Base-by-base conservation (phyloP, 2,113 vertebrate species). In the Heterotis niloticus region DNA sequence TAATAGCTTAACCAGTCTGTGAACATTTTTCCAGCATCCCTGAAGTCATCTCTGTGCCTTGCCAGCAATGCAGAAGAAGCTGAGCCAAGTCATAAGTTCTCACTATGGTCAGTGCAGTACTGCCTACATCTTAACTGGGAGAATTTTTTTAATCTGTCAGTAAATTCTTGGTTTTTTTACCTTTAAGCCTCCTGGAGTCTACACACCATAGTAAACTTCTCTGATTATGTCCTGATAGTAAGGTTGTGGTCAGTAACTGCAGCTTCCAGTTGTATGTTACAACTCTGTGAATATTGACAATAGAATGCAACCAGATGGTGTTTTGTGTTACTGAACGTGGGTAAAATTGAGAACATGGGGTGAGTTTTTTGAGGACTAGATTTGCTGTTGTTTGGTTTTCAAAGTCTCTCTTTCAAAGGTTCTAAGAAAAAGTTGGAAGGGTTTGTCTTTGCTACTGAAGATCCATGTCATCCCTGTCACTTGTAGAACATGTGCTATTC, bases 1-100 rank as follows among this genome's bases (percentile, higher is more conserved):
- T 10, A 70, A 5, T 34, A 34, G 54, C 70, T 72, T 54, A 72
- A 72, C 29, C 28, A 12, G 70, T 20, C 26, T 68, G 76, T 67
- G 76, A 67, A 23, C 12, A 10, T 2, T 59, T 66, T 64, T 54
- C 44, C 62, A 60, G 29, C 57, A 34, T 4, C 18, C 5, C 11
- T 75, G 54, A 75, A 75, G 54, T 34, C 74, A 44, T 29, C 34
- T 44, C 10, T 12, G 59, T 64, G 75, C 64, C n/a, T 66, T 77
- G 44, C 18, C 34, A 17, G 9, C 44, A 18, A 34, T 76, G 28
- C 26, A 34, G 26, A 13, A 56, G 13, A 51, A 54, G 70, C 34
- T 13, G 11, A 17, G 20, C 34, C 34, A n/a, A 20, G 29, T n/a
- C 0, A 51, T 20, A 44, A 34, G 5, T 34, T 16, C 29, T 16